Evolutionary conservation across 2,797 vertebrate genomes (phyloP).

Genomic region (Manis pentadactyla): DNA sequence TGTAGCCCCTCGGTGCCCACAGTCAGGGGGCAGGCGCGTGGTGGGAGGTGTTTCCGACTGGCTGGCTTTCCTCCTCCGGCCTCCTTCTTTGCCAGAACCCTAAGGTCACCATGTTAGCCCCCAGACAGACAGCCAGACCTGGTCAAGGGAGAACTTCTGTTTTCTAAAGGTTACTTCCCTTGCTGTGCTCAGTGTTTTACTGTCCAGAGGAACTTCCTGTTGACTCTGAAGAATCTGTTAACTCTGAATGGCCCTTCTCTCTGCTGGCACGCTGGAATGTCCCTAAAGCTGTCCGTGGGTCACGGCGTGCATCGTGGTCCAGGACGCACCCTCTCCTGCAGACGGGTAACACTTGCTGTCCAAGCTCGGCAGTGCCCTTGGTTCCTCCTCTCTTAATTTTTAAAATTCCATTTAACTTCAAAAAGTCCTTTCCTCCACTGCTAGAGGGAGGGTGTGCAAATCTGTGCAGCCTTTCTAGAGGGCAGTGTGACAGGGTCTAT

Average conservation of each 20-base stretch:
- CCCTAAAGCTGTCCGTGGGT: not conserved
- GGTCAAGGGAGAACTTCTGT: conserved; percentile 49
- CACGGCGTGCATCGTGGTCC: rapidly evolving
- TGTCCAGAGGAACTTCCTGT: conserved; percentile 5
- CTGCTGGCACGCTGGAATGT: too few species aligned
- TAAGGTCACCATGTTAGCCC: not conserved
- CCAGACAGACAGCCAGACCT: conserved; percentile 20
- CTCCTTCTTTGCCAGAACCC: conserved; percentile 44
- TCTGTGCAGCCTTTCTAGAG: not conserved
- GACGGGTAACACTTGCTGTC: rapidly evolving
- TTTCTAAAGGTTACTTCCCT: conserved; percentile 66
- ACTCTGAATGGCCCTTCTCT: not conserved
- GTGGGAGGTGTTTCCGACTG: not conserved
- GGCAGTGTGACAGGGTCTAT: not conserved
- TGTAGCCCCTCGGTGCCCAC: not conserved
- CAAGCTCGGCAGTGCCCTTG: not conserved
- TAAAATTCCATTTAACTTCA: too few species aligned
- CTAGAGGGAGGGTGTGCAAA: not conserved
- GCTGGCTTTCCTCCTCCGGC: not conserved
- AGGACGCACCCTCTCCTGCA: too few species aligned
- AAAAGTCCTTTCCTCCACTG: not conserved
- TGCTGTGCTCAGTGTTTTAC: not conserved
- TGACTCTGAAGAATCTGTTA: conserved; percentile 10
- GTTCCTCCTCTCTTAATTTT: not conserved
- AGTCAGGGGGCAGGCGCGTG: not conserved